phyloP scores from a whole-genome alignment of 2,113 vertebrate species.

The Chroicocephalus ridibundus region DNA sequence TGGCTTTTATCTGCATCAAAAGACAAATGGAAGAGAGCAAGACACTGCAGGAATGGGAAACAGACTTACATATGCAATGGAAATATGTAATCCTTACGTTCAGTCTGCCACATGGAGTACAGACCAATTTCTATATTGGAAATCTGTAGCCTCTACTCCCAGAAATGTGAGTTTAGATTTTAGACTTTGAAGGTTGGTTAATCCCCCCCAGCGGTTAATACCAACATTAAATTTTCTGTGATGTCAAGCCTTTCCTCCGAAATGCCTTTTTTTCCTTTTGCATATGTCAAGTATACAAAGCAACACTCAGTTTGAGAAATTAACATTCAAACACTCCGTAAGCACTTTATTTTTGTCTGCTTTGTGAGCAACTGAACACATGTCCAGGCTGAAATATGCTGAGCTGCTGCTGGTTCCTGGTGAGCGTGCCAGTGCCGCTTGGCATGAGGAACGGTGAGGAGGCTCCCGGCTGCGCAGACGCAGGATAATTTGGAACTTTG shows the following conservation, averaged over 20 bases:
- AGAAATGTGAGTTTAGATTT: neutral
- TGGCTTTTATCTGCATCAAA: constrained; percentile 58
- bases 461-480: neutral
- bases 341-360: constrained; percentile 50
- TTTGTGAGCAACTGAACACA: constrained; percentile 47
- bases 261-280: neutral
- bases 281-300: constrained; percentile 34
- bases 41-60: constrained; percentile 30
- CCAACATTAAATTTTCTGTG: neutral
- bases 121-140: neutral
- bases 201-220: constrained; percentile 8
- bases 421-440: neutral
- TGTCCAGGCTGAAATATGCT: neutral
- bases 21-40: constrained; percentile 52
- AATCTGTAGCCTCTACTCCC: neutral
- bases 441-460: neutral
- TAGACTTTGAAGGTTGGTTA: constrained; percentile 15
- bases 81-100: neutral
- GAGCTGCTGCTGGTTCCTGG: neutral
- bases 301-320: constrained; percentile 27
- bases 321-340: constrained; percentile 38
- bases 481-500: neutral
- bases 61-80: neutral
- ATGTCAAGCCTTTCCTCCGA: constrained; percentile 29
- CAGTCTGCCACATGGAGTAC: neutral